Evolutionary conservation across 2,888 invertebrate species (phyloP).

Genomic region (Odontothrips loti): DNA sequence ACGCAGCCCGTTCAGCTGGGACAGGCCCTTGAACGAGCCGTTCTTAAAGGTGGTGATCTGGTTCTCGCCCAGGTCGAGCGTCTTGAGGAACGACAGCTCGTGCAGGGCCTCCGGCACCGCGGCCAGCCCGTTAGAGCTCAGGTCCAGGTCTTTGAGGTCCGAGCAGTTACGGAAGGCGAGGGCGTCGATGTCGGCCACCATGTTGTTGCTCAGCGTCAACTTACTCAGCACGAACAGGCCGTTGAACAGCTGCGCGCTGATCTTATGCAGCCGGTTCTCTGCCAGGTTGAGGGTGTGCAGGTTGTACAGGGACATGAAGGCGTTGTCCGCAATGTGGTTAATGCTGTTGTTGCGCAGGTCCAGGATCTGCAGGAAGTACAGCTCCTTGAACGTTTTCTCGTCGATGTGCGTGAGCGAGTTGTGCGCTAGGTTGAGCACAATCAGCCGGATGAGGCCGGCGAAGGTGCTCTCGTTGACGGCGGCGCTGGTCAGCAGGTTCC

Average conservation of each 20-base stretch:
- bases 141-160: constrained; percentile 79
- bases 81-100: constrained; percentile 77
- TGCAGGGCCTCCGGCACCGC: constrained; percentile 78
- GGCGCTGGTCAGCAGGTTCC: constrained; percentile 78
- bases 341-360: constrained; percentile 83
- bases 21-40: constrained; percentile 78
- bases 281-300: constrained; percentile 84
- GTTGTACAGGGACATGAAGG: constrained; percentile 82
- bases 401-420: constrained; percentile 82
- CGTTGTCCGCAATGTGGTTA: constrained; percentile 81
- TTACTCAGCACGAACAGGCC: constrained; percentile 78
- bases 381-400: constrained; percentile 77
- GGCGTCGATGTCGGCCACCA: constrained; percentile 70
- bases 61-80: constrained; percentile 88
- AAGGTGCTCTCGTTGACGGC: constrained; percentile 82
- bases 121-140: constrained; percentile 79
- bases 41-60: constrained; percentile 77
- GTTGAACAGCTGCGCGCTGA: constrained; percentile 76
- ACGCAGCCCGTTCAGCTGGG: constrained; percentile 79
- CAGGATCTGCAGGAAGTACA: constrained; percentile 79
- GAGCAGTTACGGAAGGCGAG: constrained; percentile 84
- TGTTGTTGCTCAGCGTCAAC: constrained; percentile 79
- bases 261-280: constrained; percentile 76
- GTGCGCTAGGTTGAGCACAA: constrained; percentile 78
- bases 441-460: constrained; percentile 75